Base-by-base conservation (phyloP, 2,888 invertebrate genomes). In the Zaprionus bogoriensis region DNA sequence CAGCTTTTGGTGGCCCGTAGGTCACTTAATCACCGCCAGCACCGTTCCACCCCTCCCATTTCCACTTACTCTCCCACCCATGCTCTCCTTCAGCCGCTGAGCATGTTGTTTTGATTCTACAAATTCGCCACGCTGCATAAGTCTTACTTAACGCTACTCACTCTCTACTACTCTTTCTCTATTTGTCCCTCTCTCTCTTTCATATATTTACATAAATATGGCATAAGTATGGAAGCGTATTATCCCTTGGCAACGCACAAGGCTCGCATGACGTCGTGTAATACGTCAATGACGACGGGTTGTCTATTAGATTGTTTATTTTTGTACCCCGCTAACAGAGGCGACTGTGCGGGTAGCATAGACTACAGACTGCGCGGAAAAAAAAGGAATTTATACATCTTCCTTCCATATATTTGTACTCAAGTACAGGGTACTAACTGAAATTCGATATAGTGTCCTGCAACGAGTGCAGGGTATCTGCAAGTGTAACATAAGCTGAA, bases 201-300 rank as follows among this genome's bases (percentile, higher is more conserved):
- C 20, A 12, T 7, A 54, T 48, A 68, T 62, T 70, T 61, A 58
- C 72, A 75, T 71, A 78, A 61, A 70, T 64, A 60, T 64, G 54
- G 41, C 38, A 28, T 44, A 61, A 20, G 52, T 44, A 28, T 22
- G 17, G 42, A 42, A 41, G 25, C 53, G 66, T 61, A 71, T 71
- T 82, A 75, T 78, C 81, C 81, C 74, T 78, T 67, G 68, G 65
- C 42, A 77, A 67, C 60, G 55, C 54, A 46, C 67, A 51, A 65
- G 80, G 78, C 75, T 88, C 77, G 90, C 90, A 89, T 90, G 90
- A 87, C 87, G 83, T 87, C 79, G 73, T 87, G 89, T 87, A 88
- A 90, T 90, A 89, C 90, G 88, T 90, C 89, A 89, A 87, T 87
- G 87, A 79, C 90, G 77, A 86, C 90, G 89, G 90, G 90, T 87